Evolutionary conservation across 2,888 invertebrate genomes (phyloP).

Genomic region (Eristalinus aeneus): DNA sequence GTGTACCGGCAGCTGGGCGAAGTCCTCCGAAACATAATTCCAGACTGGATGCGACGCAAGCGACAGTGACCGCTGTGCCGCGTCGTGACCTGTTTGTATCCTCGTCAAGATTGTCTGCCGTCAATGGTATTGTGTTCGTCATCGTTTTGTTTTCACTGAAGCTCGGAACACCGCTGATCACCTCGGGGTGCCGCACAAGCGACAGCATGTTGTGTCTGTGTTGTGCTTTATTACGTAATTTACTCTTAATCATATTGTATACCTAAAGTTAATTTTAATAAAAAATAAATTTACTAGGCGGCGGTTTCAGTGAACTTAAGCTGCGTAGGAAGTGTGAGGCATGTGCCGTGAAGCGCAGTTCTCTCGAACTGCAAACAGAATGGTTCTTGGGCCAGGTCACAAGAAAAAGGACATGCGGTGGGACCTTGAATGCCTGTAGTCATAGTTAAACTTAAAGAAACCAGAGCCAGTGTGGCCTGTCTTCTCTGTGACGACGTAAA

Average conservation of each 20-base stretch:
- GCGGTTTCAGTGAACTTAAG: too few species aligned
- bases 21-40: slow-evolving; percentile 83
- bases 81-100: not conserved
- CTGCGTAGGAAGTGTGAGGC: too few species aligned
- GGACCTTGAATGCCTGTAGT: too few species aligned
- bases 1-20: slow-evolving; percentile 89
- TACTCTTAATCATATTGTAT: slow-evolving; percentile 51
- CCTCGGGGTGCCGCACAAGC: not conserved
- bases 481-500: too few species aligned
- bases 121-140: slow-evolving; percentile 36
- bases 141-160: not conserved
- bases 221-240: slow-evolving; percentile 29
- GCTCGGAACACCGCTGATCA: not conserved
- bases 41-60: slow-evolving; percentile 82
- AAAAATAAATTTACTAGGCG: slow-evolving; percentile 62
- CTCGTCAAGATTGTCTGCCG: not conserved
- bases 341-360: too few species aligned
- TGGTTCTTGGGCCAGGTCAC: too few species aligned
- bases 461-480: too few species aligned
- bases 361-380: too few species aligned
- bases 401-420: too few species aligned
- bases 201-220: slow-evolving; percentile 35
- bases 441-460: too few species aligned
- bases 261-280: slow-evolving; percentile 58
- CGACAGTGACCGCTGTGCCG: slow-evolving; percentile 37